Conservation (phyloP, 2,113 vertebrate genomes). For the Crotalus helleri region DNA sequence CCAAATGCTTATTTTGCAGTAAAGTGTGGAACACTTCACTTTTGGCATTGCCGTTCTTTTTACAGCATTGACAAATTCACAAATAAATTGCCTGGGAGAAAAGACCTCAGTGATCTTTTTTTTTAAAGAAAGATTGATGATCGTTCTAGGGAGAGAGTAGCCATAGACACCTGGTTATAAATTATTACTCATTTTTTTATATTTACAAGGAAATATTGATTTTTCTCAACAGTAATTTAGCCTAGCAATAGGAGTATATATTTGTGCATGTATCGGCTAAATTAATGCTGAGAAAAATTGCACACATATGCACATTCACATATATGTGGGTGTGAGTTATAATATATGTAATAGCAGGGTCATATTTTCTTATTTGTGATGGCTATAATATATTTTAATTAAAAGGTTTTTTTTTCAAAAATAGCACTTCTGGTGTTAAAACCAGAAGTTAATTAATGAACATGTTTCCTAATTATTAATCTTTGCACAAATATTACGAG, state of each 20-base stretch:
- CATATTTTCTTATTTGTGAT: constrained; percentile 39
- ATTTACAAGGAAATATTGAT: constrained; percentile 11
- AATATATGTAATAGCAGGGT: constrained; percentile 27
- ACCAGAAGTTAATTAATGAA: constrained; percentile 51
- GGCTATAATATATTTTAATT: constrained; percentile 45
- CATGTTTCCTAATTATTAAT: constrained; percentile 47
- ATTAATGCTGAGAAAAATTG: not conserved
- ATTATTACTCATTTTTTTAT: constrained; percentile 14
- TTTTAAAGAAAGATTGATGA: not conserved
- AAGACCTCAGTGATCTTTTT: not conserved
- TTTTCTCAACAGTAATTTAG: constrained; percentile 51
- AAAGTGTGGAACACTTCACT: not conserved
- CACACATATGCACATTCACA: not conserved
- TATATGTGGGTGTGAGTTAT: not conserved
- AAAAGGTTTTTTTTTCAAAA: constrained; percentile 39
- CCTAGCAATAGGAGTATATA: constrained; percentile 11
- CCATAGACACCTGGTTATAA: constrained; percentile 1
- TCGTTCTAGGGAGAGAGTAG: not conserved
- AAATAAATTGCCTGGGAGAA: not conserved
- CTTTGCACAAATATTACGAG: not conserved
- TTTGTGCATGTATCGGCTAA: not conserved
- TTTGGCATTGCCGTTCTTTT: not conserved
- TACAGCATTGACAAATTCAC: not conserved
- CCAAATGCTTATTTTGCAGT: not conserved
- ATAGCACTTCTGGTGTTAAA: constrained; percentile 29